Base-by-base conservation (phyloP, 1,140 invertebrate genomes). In the Bilobella aurantiaca region DNA sequence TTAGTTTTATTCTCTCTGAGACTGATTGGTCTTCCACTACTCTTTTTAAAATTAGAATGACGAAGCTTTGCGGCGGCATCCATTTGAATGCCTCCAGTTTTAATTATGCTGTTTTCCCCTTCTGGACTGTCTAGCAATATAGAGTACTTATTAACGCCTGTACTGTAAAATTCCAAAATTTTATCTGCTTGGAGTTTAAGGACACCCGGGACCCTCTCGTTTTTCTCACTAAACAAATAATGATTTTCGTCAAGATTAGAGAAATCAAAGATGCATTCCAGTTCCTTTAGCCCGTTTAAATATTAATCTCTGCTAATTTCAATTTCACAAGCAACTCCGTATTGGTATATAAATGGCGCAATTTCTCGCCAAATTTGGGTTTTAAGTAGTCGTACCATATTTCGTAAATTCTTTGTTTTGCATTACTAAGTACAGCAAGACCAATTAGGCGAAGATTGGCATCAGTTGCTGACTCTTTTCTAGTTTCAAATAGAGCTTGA, bases 191-290 rank as follows among this genome's bases (percentile, higher is more conserved):
- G 25, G 0, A 63, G 25, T 29, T 63, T 63, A 16, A 63, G 27
- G 0, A 63, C 1, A 2, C 61, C 61, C 14, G 61, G 37, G 0
- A 16, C 8, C 14, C 61, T 46, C n/a, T 63, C 53, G 3, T 53
- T 63, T 21, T 14, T 14, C 0, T 1, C 16, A 1, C n/a, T 28
- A 3, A 29, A 49, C 12, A 63, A 32, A 1, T n/a, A 28, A 29
- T 63, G 37, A 1, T 16, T 8, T 21, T 3, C 5, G 1, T 12
- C 12, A 0, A 63, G 27, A 2, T 47, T 63, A 0, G 42, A 49
- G 25, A 63, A 63, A 14, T 63, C 61, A 49, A 46, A 63, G 27
- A 49, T 49, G 16, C 53, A 46, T 1, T n/a, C 14, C 16, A 63
- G n/a, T 1, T 28, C 28, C 18, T 53, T 47, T 28, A 63, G 23